Base-by-base conservation (phyloP, 2,797 vertebrate species). In the Otolemur crassicaudatus region DNA sequence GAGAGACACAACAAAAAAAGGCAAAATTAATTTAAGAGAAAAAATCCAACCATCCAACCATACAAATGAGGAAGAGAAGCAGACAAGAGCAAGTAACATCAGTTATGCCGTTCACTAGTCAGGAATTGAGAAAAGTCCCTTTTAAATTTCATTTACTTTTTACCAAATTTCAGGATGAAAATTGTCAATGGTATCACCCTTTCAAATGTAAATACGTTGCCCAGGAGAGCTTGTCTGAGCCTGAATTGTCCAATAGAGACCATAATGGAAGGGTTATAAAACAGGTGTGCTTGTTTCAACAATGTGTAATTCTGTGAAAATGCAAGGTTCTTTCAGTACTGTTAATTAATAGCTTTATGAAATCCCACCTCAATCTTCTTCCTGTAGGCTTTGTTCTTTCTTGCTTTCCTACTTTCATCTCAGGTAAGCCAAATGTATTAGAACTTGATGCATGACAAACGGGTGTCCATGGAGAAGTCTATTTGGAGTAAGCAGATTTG, bases 271-370 rank as follows among this genome's bases (percentile, higher is more conserved):
- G 67, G 31, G 63, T 87, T 56, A 85, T 46, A n/a, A 46, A 85
- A 23, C 11, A 91, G 63, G 34, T 82, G 29, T 92, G 13, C 43
- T 94, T 84, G 34, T 93, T 84, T 97, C 84, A 95, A 43, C 60
- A 87, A 77, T 85, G 67, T 88, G 11, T 85, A 81, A 91, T 91
- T 95, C 37, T 90, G 25, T 86, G 79, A 87, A 81, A 76, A 90
- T 70, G 83, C 82, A 83, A 90, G 76, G 1, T 72, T 56, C 65
- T 93, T 31, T 31, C 67, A 70, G 37, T 46, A 49, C 22, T 79
- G 25, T 65, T 90, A 37, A 89, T 81, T 81, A 80, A 79, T 14
- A 82, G 14, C 29, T 81, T 91, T n/a, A 56, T 86, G 90, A 97
- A 90, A 91, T 96, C 8, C 25, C 9, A 37, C 37, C 29, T 82